These are phyloP conservation scores for Drepana arcuata DNA, from an alignment of 1,140 invertebrate species.

Conservation along the genomic window DNA sequence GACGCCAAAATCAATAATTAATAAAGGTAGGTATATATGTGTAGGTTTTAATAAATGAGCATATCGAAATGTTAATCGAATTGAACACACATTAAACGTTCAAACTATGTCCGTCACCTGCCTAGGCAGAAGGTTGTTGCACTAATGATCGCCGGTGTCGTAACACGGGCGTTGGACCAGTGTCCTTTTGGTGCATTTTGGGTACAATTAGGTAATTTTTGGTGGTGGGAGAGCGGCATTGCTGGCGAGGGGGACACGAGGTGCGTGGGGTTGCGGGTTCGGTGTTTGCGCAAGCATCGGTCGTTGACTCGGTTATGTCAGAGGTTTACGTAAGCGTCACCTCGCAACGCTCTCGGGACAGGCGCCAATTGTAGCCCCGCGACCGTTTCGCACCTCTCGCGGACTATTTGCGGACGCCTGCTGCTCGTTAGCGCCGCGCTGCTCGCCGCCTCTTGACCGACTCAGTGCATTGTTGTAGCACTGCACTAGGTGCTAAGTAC, in stretches of 20 bases:
- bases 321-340: conserved; percentile 63
- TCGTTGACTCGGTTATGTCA: conserved; percentile 70
- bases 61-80: conserved; percentile 34
- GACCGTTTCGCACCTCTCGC: conserved; percentile 58
- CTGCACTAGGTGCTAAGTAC: too few relatives aligned
- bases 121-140: conserved; percentile 56
- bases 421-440: conserved; percentile 36
- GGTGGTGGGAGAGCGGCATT: conserved; percentile 27
- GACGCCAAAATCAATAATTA: too few relatives aligned
- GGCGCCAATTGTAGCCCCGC: conserved; percentile 57
- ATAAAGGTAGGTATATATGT: too few relatives aligned
- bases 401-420: conserved; percentile 50
- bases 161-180: conserved; percentile 50
- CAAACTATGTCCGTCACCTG: conserved; percentile 31
- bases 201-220: conserved; percentile 63
- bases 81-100: conserved; percentile 27
- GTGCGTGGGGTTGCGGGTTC: conserved; percentile 62
- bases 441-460: conserved; percentile 14
- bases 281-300: conserved; percentile 61
- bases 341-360: conserved; percentile 57
- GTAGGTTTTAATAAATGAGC: too few relatives aligned
- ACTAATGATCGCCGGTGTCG: conserved; percentile 54
- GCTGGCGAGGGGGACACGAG: conserved; percentile 29
- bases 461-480: conserved; percentile 15
- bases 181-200: conserved; percentile 66